These are phyloP conservation scores for Drosophila paramelanica DNA, from an alignment of 2,888 invertebrate species.

Conservation along the genomic window DNA sequence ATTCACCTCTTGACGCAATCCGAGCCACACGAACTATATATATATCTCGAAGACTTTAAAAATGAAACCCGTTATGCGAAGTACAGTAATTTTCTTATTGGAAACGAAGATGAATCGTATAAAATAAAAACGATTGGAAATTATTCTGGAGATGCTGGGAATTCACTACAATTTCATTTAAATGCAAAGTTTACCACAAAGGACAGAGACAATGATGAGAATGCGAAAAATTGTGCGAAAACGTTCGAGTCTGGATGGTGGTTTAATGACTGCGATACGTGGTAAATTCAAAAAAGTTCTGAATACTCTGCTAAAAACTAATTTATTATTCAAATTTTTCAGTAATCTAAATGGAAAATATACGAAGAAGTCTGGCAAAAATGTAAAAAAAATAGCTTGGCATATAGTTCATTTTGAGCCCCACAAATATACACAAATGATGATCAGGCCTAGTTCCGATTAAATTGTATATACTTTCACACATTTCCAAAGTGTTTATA, in stretches of 20 bases:
- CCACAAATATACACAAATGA: not conserved
- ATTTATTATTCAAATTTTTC: not conserved
- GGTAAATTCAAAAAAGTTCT: not conserved
- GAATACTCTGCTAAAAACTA: not conserved
- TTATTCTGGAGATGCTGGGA: slow-evolving; percentile 88
- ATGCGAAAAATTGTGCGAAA: slow-evolving; percentile 86
- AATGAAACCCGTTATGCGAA: slow-evolving; percentile 86
- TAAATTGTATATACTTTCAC: not conserved
- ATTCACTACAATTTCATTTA: slow-evolving; percentile 88
- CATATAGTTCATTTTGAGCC: not conserved
- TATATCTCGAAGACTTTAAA: slow-evolving; percentile 88
- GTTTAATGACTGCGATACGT: slow-evolving; percentile 87
- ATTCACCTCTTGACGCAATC: slow-evolving; percentile 85
- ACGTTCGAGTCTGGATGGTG: slow-evolving; percentile 90
- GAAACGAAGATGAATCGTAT: slow-evolving; percentile 88
- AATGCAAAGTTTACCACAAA: slow-evolving; percentile 89
- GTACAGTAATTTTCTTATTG: slow-evolving; percentile 88
- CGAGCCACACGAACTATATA: slow-evolving; percentile 86
- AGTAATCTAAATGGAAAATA: not conserved
- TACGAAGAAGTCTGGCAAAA: not conserved
- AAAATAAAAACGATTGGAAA: slow-evolving; percentile 87
- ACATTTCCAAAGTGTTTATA: no score
- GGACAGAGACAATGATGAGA: slow-evolving; percentile 88
- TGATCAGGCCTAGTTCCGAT: not conserved
- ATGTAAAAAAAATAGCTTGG: not conserved